Conservation (phyloP, 2,113 vertebrate species). For the Triplophysa siluroides region DNA sequence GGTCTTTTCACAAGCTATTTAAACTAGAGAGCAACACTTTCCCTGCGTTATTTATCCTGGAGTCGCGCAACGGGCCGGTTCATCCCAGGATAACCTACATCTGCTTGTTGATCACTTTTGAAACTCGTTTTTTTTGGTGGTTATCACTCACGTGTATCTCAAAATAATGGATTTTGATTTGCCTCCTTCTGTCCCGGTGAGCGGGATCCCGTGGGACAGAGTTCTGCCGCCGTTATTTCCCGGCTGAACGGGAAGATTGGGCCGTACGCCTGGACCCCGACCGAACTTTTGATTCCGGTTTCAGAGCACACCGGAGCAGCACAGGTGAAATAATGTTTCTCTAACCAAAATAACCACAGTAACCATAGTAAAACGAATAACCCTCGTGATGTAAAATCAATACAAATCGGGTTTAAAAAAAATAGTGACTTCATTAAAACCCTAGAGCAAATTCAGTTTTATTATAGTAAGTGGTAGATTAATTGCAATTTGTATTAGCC, state of each 20-base stretch:
- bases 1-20: constrained; percentile 24
- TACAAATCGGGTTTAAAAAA: too few relatives aligned
- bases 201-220: constrained; percentile 70
- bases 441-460: too few relatives aligned
- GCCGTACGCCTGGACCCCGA: constrained; percentile 60
- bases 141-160: constrained; percentile 28
- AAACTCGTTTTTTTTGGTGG: not conserved
- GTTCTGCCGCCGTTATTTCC: constrained; percentile 70
- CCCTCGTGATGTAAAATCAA: too few relatives aligned
- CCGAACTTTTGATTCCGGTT: constrained; percentile 64
- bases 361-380: not conserved
- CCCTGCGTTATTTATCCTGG: not conserved
- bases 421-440: too few relatives aligned
- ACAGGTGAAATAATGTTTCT: constrained; percentile 58
- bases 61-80: not conserved
- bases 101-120: not conserved
- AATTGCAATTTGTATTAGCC: too few relatives aligned
- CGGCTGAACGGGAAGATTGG: constrained; percentile 63
- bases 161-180: constrained; percentile 71
- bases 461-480: too few relatives aligned
- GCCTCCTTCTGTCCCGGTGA: constrained; percentile 57
- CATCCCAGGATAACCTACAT: not conserved
- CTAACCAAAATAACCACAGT: not conserved
- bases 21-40: not conserved
- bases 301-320: constrained; percentile 59